Evolutionary conservation across 2,113 vertebrate genomes (phyloP).

Genomic region (Gymnogyps californianus): DNA sequence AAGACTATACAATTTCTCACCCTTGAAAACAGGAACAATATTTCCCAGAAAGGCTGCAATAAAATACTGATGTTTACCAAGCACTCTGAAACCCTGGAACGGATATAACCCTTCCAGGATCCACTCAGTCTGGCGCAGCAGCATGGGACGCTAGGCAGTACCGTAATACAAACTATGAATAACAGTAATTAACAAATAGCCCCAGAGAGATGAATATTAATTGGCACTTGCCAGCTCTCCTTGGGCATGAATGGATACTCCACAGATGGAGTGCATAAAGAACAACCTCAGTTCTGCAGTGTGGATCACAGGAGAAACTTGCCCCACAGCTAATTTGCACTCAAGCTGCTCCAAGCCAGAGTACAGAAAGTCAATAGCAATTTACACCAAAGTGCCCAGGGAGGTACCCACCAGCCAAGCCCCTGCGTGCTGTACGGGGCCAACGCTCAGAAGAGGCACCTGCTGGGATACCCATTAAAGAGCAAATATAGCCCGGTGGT

Average conservation of each 20-base stretch:
- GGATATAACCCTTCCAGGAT: not conserved
- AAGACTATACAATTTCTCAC: not conserved
- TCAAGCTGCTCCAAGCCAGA: not conserved
- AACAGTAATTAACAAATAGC: not conserved
- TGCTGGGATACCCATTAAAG: not conserved
- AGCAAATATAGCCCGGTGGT: not conserved
- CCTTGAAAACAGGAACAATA: not conserved
- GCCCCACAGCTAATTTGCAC: not conserved
- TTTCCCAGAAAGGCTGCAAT: constrained; percentile 20
- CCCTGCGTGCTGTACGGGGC: rapidly evolving
- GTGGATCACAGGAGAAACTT: not conserved
- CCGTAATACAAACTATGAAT: not conserved
- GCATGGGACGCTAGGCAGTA: not conserved
- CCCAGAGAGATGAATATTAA: not conserved
- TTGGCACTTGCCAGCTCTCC: not conserved
- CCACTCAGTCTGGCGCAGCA: not conserved
- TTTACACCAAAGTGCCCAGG: not conserved
- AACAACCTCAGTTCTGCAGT: not conserved
- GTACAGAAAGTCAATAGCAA: rapidly evolving
- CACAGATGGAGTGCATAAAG: not conserved
- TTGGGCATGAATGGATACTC: not conserved
- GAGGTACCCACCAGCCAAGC: not conserved
- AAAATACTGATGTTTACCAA: not conserved
- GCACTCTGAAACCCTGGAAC: not conserved
- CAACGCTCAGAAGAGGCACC: not conserved